Conservation (phyloP, 2,797 vertebrate genomes). For the Aselliscus stoliczkanus region DNA sequence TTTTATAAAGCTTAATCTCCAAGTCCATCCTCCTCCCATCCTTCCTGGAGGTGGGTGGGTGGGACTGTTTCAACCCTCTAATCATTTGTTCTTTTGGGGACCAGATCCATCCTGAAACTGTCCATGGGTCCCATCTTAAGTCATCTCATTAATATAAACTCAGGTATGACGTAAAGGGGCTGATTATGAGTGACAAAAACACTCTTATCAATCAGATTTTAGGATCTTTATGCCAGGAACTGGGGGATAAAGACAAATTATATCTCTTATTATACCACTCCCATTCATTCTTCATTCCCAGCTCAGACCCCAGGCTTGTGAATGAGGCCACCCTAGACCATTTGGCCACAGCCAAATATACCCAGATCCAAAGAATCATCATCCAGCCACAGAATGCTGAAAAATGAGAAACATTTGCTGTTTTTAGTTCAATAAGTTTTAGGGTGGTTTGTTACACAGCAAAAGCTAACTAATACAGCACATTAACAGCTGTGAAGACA, state of each 20-base stretch:
- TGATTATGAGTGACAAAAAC: background rate
- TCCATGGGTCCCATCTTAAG: background rate
- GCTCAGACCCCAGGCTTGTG: background rate
- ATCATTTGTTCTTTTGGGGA: background rate
- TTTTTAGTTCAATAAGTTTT: background rate
- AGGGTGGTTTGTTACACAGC: background rate
- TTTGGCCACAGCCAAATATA: background rate
- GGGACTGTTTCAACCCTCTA: background rate
- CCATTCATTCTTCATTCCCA: background rate
- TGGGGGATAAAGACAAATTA: background rate
- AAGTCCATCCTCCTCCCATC: background rate
- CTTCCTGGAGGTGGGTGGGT: background rate
- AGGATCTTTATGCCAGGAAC: background rate
- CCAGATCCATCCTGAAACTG: background rate
- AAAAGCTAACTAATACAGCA: background rate
- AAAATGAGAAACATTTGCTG: background rate
- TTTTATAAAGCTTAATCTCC: background rate
- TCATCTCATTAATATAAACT: background rate
- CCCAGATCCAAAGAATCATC: background rate
- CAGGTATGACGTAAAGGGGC: background rate
- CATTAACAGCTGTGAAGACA: background rate
- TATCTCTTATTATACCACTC: background rate
- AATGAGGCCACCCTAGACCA: background rate
- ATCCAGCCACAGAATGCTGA: background rate
- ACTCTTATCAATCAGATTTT: background rate